Evolutionary conservation across 1,140 invertebrate genomes (phyloP), one percentile per base, ranked within the genome.

Genomic region (Hydropsyche tenuis): DNA sequence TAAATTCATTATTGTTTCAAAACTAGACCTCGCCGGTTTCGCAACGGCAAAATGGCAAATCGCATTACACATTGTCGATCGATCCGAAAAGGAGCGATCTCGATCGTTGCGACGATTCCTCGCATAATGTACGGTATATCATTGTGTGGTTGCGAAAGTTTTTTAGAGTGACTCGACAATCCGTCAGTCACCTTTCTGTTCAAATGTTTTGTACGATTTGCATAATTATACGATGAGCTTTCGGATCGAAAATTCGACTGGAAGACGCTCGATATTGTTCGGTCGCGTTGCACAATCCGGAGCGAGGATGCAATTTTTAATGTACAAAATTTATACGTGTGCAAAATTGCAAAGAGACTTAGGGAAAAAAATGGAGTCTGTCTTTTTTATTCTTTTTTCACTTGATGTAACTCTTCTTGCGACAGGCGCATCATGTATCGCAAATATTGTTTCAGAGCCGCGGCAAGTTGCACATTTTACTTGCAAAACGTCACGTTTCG

Each of bases 21-120:
- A 76, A 76, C 75, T 73, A 71, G 74, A 75, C 69, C 74, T 64
- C 74, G 69, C 30, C n/a, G 56, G 27, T 62, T 62, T 62, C 30
- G 20, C 69, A 69, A 69, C 25, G 18, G 45, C 48, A 68, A 68
- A 68, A 69, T 25, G 25, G n/a, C 16, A 69, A 69, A 25, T 63
- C 25, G 60, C 60, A 18, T 16, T n/a, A n/a, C 20, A 27, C 16
- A 7, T 37, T 37, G 30, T 9, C 30, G 9, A 4, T 22, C 63
- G 63, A 42, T 65, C 25, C 11, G 4, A 7, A 23, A 62, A 23
- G 22, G 12, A 62, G 30, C 30, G 30, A 37, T 37, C 30, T 37
- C 30, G 22, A 48, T 69, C 45, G 16, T 66, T 30, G 25, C n/a
- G 60, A 6, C 60, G 7, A 9, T 11, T 63, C 30, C 9, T 37